Evolutionary conservation across 2,113 vertebrate genomes (phyloP), one percentile per base, ranked within the genome.

Genomic region (Muntiacus reevesi): DNA sequence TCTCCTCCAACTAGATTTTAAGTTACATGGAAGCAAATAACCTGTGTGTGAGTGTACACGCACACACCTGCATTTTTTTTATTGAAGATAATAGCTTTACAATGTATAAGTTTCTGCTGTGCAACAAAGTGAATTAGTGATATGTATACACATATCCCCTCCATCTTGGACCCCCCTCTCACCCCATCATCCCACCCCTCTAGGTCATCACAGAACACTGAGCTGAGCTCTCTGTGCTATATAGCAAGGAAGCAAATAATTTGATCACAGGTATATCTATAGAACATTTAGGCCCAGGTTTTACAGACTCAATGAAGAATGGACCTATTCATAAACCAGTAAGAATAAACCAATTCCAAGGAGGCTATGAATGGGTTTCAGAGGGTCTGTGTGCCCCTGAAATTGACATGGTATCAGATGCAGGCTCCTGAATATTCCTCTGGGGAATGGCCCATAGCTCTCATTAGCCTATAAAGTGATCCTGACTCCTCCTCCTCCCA

Each of bases 271-370:
- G 50, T 33, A 36, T 4, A 81, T 7, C 81, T 15, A 88, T 52
- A 81, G 27, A 85, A 91, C 30, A 60, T 87, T 79, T 15, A 71
- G n/a, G 71, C 36, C 83, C 47, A 28, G 64, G 19, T 25, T 74
- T 82, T 45, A 76, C 3, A 67, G 36, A n/a, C 43, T 54, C 81
- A 54, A 33, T 88, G 88, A 90, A 86, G 47, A 89, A 94, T 89
- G 25, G 87, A 74, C 30, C 47, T 33, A 71, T n/a, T 82, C 67
- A 59, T 57, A 96, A 60, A 17, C 7, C 45, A 87, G 23, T 60
- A 81, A 74, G 59, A 43, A 76, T 59, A 59, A 50, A 76, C 92
- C 9, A 55, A 85, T 85, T 54, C 47, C 81, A 79, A 47, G 50
- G 11, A 90, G 21, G 33, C 54, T 36, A 3, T 0, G 25, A 33